A percentile compares a stretch with the other conserved stretches of the same genome.
Evolutionary conservation across 2,797 vertebrate species (phyloP).

Genomic region (Pseudocheirus occidentalis): DNA sequence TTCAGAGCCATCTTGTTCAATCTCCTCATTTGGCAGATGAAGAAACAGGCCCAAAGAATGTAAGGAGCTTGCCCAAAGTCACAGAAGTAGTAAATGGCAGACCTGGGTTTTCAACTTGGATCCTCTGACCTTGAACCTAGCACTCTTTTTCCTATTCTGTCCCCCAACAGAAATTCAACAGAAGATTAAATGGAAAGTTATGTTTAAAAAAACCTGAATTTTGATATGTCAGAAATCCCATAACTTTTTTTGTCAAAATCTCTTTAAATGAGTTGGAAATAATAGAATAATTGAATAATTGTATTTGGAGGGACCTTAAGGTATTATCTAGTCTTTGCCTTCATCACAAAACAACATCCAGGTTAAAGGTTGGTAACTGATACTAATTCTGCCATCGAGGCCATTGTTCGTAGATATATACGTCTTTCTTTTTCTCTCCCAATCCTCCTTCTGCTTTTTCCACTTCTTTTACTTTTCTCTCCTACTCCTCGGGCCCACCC

Average conservation of each 20-base stretch:
- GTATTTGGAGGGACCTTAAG: slow-evolving; percentile 21
- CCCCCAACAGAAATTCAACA: neutral
- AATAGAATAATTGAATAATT: slow-evolving; percentile 9
- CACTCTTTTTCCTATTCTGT: neutral
- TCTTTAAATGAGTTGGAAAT: slow-evolving; percentile 48
- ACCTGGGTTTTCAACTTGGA: neutral
- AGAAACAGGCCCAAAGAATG: neutral
- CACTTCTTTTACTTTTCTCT: neutral
- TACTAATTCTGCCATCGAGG: neutral
- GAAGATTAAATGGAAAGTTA: slow-evolving; percentile 47
- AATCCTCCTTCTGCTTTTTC: neutral
- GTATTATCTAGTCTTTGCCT: slow-evolving; percentile 39
- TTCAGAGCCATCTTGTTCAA: neutral
- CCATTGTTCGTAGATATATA: neutral
- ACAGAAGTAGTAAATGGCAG: neutral
- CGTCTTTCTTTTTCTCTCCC: neutral
- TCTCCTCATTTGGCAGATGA: neutral
- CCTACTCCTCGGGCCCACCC: neutral
- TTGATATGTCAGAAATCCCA: slow-evolving; percentile 29
- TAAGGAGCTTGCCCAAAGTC: neutral
- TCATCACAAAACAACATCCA: slow-evolving; percentile 25
- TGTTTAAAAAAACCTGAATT: slow-evolving; percentile 8
- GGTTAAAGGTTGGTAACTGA: slow-evolving; percentile 4
- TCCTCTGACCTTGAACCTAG: neutral
- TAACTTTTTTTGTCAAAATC: slow-evolving; percentile 16